phyloP scores from a whole-genome alignment of 2,113 vertebrate species.

The Willisornis vidua region DNA sequence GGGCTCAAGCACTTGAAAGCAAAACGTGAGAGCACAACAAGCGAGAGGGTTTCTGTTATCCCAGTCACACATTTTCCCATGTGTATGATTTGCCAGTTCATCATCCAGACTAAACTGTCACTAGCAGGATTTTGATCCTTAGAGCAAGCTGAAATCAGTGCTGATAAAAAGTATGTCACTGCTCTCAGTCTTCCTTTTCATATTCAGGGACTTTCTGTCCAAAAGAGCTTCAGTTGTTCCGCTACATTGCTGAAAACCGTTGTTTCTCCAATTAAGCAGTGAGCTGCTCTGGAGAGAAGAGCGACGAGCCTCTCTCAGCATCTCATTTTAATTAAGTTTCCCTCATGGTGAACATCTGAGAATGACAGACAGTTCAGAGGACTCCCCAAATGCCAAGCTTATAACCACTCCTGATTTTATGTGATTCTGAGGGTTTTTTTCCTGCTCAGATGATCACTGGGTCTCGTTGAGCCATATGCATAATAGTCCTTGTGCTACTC shows the following conservation, averaged over 20 bases:
- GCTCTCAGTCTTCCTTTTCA: not conserved
- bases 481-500: not conserved
- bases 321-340: conserved; percentile 36
- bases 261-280: not conserved
- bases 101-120: not conserved
- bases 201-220: not conserved
- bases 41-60: not conserved
- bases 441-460: not conserved
- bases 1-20: not conserved
- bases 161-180: not conserved
- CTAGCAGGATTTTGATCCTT: not conserved
- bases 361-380: conserved; percentile 6
- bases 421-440: not conserved
- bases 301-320: not conserved
- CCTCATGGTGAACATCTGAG: not conserved
- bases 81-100: not conserved
- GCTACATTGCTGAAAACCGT: not conserved
- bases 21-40: not conserved
- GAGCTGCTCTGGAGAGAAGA: not conserved
- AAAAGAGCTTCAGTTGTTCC: not conserved
- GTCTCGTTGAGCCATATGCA: accelerated
- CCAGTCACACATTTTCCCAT: not conserved
- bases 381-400: not conserved
- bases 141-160: not conserved
- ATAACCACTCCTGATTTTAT: not conserved